Evolutionary conservation across 2,888 invertebrate genomes (phyloP).

Genomic region (Galerucella nymphaeae): DNA sequence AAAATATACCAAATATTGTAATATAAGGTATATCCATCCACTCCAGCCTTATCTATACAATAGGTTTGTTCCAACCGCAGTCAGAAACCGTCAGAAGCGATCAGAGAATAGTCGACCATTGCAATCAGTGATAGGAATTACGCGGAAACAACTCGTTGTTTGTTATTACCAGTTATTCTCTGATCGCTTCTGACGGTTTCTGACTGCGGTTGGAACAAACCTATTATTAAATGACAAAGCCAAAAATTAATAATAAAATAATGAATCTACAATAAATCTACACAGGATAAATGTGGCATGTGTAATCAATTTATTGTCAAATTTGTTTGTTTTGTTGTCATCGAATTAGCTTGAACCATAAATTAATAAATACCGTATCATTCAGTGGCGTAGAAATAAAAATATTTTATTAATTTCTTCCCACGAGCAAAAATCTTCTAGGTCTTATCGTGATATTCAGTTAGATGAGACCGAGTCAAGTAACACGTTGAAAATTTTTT

Average conservation of each 20-base stretch:
- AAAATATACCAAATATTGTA: background rate
- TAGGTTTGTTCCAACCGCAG: no score
- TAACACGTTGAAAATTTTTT: background rate
- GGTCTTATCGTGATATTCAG: no score
- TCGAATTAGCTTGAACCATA: background rate
- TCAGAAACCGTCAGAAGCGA: no score
- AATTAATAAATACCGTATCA: background rate
- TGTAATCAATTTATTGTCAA: slow-evolving; percentile 14
- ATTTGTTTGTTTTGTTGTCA: slow-evolving; percentile 1
- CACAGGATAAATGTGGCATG: slow-evolving; percentile 10
- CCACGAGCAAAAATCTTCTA: no score
- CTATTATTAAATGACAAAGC: background rate
- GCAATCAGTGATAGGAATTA: no score
- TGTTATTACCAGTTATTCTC: no score
- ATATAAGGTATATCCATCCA: background rate
- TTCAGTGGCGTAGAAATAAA: background rate
- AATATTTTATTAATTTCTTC: background rate
- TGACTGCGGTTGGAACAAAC: no score
- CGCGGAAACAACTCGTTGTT: no score
- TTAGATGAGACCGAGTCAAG: no score
- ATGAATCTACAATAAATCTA: slow-evolving; percentile 1
- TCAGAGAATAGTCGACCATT: no score
- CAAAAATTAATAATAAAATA: slow-evolving; percentile 3
- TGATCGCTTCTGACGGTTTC: no score
- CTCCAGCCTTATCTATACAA: background rate